These are phyloP conservation scores for Microcebus tavaratra DNA, from an alignment of 2,113 vertebrate genomes.

Conservation along the genomic window DNA sequence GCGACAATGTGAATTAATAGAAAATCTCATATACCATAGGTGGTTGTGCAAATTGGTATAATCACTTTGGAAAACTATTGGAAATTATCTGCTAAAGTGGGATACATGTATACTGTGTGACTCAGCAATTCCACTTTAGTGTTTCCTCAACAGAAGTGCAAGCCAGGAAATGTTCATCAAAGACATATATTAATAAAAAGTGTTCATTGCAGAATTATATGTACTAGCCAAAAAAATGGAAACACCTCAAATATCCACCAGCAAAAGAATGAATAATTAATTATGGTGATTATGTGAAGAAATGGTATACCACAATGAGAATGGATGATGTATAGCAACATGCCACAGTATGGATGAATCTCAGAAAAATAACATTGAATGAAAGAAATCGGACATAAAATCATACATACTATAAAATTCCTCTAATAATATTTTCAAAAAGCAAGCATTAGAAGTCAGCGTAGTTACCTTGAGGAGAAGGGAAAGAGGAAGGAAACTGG, in stretches of 20 bases:
- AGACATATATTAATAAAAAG: neutral
- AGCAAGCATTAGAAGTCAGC: neutral
- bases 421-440: conserved; percentile 9
- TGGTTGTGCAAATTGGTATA: neutral
- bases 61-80: conserved; percentile 8
- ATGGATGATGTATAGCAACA: neutral
- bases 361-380: neutral
- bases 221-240: neutral
- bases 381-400: neutral
- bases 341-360: neutral
- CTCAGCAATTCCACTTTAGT: neutral
- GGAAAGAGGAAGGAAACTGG: neutral
- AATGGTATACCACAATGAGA: neutral
- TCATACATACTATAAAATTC: neutral
- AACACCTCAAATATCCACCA: neutral
- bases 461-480: neutral
- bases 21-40: neutral
- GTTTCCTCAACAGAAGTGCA: neutral
- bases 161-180: neutral
- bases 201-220: neutral
- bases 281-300: neutral
- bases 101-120: neutral
- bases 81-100: neutral
- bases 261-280: neutral
- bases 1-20: neutral